Evolutionary conservation across 2,113 vertebrate species (phyloP).

Genomic region (Peromyscus californicus): DNA sequence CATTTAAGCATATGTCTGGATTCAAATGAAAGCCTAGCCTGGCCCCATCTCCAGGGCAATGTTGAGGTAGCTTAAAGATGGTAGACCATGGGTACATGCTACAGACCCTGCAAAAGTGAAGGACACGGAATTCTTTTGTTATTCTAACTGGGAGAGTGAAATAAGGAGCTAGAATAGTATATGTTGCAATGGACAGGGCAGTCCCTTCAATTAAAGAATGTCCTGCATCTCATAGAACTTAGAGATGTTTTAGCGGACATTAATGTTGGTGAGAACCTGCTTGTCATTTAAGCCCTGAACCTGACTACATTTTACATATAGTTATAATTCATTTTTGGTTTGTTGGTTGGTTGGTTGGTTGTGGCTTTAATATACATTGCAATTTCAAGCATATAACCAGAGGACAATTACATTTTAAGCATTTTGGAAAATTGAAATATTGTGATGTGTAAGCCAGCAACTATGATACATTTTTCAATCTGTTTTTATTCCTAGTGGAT

Average conservation of each 20-base stretch:
- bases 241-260: neutral
- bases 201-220: neutral
- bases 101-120: neutral
- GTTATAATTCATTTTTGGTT: neutral
- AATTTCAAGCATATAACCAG: constrained; percentile 47
- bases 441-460: constrained; percentile 43
- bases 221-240: neutral
- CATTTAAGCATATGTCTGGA: neutral
- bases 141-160: neutral
- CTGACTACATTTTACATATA: neutral
- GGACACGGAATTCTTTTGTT: neutral
- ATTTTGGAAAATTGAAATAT: constrained; percentile 47
- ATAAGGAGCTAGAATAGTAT: neutral
- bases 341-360: neutral
- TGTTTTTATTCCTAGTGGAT: constrained; percentile 48
- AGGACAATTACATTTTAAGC: constrained; percentile 35
- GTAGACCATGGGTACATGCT: neutral
- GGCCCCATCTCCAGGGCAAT: neutral
- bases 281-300: neutral
- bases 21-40: neutral
- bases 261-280: neutral
- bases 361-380: constrained; percentile 50
- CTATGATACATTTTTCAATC: constrained; percentile 17
- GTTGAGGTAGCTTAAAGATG: neutral
- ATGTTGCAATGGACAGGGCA: neutral